Evolutionary conservation across 2,888 invertebrate species (phyloP), one percentile per base, ranked within the genome.

Genomic region (Synergus laeviventris): DNA sequence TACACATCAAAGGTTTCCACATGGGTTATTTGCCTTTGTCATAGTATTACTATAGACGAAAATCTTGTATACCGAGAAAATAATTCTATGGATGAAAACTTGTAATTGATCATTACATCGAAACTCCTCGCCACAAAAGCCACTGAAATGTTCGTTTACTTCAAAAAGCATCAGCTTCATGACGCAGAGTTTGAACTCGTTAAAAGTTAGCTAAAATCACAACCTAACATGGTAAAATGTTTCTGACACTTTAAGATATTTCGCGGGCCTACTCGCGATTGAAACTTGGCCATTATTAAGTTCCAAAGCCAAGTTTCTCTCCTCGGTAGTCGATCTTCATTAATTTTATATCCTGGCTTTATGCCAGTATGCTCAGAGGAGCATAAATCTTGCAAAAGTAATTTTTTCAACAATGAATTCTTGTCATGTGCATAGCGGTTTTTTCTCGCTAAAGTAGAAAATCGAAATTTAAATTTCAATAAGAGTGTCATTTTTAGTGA

Each of bases 261-360:
- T 45, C 42, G 16, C 45, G 8, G 24, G 12, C 66, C 16, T 12
- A 56, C 7, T 5, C 16, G 45, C 66, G 42, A 66, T 66, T 66
- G 66, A 49, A 70, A 49, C 70, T 70, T 70, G 16, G 70, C 49
- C 36, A 70, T 70, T 70, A 66, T 66, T 24, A 70, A 49, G 70
- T 70, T 70, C 36, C 24, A 31, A 70, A 70, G 31, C 45, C 49
- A 11, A n/a, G 16, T 70, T 70, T 70, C 45, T 36, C 49, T 49
- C 16, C 31, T 9, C 49, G 49, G 49, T 12, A 70, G 70, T 70
- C 70, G 49, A 70, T 49, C 70, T 70, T 70, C 70, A 70, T 70
- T 70, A 70, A 70, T 49, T 70, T 49, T 70, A 70, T 70, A 70
- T 70, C 31, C 70, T 70, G 49, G 70, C 70, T 70, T 31, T 49